Evolutionary conservation across 2,888 invertebrate genomes (phyloP).

Genomic region (Perithous albicinctus): DNA sequence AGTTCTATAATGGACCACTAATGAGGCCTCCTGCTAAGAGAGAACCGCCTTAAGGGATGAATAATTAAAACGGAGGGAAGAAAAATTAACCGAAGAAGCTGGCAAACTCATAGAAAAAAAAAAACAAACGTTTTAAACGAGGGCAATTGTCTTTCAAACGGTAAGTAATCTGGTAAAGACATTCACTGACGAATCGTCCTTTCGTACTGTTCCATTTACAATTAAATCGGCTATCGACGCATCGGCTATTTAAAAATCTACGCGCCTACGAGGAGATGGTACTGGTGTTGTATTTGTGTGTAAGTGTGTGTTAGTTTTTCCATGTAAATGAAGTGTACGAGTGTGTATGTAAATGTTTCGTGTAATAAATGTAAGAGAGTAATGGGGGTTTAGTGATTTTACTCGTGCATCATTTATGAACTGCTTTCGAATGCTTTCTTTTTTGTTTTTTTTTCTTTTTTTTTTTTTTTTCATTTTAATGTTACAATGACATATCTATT

Average conservation of each 20-base stretch:
- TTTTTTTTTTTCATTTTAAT: conserved; percentile 67
- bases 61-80: conserved; percentile 40
- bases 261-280: conserved; percentile 49
- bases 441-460: conserved; percentile 56
- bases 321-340: conserved; percentile 45
- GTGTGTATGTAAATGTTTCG: conserved; percentile 66
- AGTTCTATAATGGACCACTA: not conserved
- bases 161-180: conserved; percentile 33
- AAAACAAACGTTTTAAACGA: conserved; percentile 67
- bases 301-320: conserved; percentile 41
- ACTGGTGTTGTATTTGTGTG: conserved; percentile 36
- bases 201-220: conserved; percentile 23
- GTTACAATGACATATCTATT: conserved; percentile 81
- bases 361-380: conserved; percentile 63
- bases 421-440: conserved; percentile 66
- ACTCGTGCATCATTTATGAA: conserved; percentile 69
- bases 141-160: conserved; percentile 26
- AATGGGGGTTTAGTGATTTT: conserved; percentile 63
- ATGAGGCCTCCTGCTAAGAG: conserved; percentile 24
- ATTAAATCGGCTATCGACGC: conserved; percentile 53
- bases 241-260: conserved; percentile 60
- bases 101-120: conserved; percentile 66
- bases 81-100: conserved; percentile 58
- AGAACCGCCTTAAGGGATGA: conserved; percentile 30
- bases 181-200: conserved; percentile 42